Conservation (phyloP, 2,888 invertebrate genomes). For the Helleia helle region DNA sequence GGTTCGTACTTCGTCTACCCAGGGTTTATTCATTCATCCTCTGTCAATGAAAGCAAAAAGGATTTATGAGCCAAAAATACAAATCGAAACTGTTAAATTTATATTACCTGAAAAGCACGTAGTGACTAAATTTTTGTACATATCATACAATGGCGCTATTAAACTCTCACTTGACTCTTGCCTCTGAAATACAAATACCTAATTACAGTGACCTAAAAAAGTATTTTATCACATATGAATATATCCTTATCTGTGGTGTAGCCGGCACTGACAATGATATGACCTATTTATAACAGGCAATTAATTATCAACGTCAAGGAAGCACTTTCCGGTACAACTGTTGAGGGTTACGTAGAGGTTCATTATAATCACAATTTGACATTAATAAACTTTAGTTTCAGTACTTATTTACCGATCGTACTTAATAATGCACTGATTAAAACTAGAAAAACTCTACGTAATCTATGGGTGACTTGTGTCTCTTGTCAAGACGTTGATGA, state of each 20-base stretch:
- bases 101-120: constrained; percentile 55
- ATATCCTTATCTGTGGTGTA: background rate
- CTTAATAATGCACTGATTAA: no score
- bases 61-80: no score
- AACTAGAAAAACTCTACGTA: background rate
- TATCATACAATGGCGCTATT: constrained; percentile 39
- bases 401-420: no score
- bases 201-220: constrained; percentile 2
- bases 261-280: constrained; percentile 41
- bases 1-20: no score
- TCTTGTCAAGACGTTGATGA: no score
- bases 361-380: background rate
- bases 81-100: no score
- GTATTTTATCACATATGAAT: background rate
- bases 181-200: constrained; percentile 32
- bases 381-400: constrained; percentile 21
- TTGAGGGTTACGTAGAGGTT: constrained; percentile 10
- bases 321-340: constrained; percentile 27
- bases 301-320: constrained; percentile 51
- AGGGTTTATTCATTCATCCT: no score
- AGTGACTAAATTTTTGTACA: constrained; percentile 50
- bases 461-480: no score
- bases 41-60: no score
- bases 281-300: constrained; percentile 51
- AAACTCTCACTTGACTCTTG: constrained; percentile 47